Evolutionary conservation across 2,888 invertebrate genomes (phyloP).

Genomic region (Thecocarcelia acutangulata): DNA sequence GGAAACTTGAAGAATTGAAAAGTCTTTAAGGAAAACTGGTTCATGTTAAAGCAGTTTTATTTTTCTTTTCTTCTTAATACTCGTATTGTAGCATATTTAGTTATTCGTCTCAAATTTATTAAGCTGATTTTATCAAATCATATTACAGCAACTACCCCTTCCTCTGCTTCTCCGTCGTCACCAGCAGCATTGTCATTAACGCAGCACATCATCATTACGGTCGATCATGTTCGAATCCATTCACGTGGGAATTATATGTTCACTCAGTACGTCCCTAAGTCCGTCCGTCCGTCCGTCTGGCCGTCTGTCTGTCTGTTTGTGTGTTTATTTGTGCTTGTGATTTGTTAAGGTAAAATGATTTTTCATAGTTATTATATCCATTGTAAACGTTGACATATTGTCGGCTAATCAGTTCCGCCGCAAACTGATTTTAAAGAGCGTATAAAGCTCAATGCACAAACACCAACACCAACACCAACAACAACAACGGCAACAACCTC

Average conservation of each 20-base stretch:
- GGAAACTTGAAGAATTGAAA: too few species aligned
- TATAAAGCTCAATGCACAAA: slow-evolving; percentile 18
- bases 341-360: slow-evolving; percentile 65
- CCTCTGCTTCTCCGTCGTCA: slow-evolving; percentile 18
- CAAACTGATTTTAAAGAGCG: slow-evolving; percentile 72
- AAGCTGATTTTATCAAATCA: slow-evolving; percentile 2
- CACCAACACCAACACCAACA: not conserved
- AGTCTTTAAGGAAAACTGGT: too few species aligned
- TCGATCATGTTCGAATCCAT: slow-evolving; percentile 42
- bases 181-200: too few species aligned
- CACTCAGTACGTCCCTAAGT: not conserved
- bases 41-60: too few species aligned
- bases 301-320: slow-evolving; percentile 16
- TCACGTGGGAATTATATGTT: slow-evolving; percentile 47
- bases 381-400: slow-evolving; percentile 78
- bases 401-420: slow-evolving; percentile 81
- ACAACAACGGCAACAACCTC: not conserved
- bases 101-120: not conserved
- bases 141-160: slow-evolving; percentile 47
- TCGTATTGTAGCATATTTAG: slow-evolving; percentile 8
- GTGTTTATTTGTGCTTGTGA: slow-evolving; percentile 42
- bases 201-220: slow-evolving; percentile 49
- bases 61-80: not conserved
- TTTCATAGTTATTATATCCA: slow-evolving; percentile 68
- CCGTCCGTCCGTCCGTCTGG: not conserved